Evolutionary conservation across 2,888 invertebrate genomes (phyloP).

Genomic region (Eupithecia dodoneata): DNA sequence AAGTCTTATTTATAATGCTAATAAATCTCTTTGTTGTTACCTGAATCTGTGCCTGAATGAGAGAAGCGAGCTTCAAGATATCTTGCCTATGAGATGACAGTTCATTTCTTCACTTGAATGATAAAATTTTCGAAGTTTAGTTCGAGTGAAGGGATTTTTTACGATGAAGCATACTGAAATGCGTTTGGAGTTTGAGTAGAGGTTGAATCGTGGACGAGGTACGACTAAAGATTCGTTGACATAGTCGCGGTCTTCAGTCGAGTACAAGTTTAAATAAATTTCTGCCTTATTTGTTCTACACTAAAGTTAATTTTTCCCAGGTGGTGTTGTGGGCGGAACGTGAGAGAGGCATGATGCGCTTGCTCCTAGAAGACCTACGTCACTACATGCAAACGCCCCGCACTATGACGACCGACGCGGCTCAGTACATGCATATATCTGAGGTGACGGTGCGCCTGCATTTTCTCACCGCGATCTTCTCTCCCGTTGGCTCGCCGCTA

Average conservation of each 20-base stretch:
- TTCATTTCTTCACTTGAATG: no score
- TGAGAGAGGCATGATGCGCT: slow-evolving; percentile 96
- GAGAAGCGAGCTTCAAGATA: no score
- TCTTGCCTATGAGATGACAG: no score
- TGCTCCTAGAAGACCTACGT: slow-evolving; percentile 94
- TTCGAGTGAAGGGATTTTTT: no score
- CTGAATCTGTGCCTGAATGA: no score
- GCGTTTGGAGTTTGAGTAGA: no score
- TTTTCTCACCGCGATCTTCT: slow-evolving; percentile 96
- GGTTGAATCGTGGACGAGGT: no score
- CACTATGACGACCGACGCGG: slow-evolving; percentile 56
- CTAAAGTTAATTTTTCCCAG: slow-evolving; percentile 49
- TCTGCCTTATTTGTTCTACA: background rate
- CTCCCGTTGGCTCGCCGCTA: slow-evolving; percentile 94
- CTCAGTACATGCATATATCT: slow-evolving; percentile 88
- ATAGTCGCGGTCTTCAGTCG: no score
- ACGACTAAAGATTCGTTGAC: no score
- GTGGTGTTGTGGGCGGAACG: slow-evolving; percentile 97
- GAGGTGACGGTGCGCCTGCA: slow-evolving; percentile 96
- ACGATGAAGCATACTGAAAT: no score
- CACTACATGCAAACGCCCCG: slow-evolving; percentile 80
- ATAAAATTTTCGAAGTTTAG: no score
- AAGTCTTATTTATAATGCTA: background rate
- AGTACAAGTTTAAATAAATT: background rate
- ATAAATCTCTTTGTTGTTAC: no score